Base-by-base conservation (phyloP, 1,140 invertebrate species). In the Dendrolimus kikuchii region DNA sequence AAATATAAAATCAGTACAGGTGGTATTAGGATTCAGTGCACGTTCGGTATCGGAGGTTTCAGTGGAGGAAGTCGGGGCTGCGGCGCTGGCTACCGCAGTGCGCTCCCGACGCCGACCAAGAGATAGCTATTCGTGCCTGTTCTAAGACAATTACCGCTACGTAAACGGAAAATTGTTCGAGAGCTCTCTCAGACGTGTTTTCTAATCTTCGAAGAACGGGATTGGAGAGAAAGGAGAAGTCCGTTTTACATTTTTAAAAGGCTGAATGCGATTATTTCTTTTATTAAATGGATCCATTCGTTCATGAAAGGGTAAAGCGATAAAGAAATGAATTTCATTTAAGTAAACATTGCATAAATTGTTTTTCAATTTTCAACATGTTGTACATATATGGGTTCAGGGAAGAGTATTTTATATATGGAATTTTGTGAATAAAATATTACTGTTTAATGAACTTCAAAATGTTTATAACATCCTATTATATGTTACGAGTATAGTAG, bases 1-100 rank as follows among this genome's bases (percentile, higher is more conserved):
- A 77, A 74, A 83, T 81, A 83, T 81, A 83, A 83, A 83, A 86
- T 82, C 81, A 80, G 81, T 84, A 78, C 77, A 80, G 68, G 60
- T 57, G 56, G 42, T 76, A 79, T 86, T 76, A 61, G 70, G 68
- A 84, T 80, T 81, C 82, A 63, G 81, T 63, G 65, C 82, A 82
- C 81, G 81, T 81, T 56, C 59, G 64, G 68, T 68, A 75, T 77
- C 73, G 68, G 67, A 74, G 74, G 77, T 80, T 82, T 70, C 59
- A 67, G 64, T 62, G 70, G 65, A 71, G 64, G 57, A 60, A 57
- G 60, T 59, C 49, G 60, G 60, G 61, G 41, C 67, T 71, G 75
- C 75, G 66, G 67, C 67, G 60, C 49, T 49, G 55, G 74, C 66
- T 74, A 67, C 72, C 80, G 81, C 79, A 82, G 59, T 80, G 77